phyloP scores from a whole-genome alignment of 1,140 invertebrate genomes.

The Pseudomyrmex flavicornis region DNA sequence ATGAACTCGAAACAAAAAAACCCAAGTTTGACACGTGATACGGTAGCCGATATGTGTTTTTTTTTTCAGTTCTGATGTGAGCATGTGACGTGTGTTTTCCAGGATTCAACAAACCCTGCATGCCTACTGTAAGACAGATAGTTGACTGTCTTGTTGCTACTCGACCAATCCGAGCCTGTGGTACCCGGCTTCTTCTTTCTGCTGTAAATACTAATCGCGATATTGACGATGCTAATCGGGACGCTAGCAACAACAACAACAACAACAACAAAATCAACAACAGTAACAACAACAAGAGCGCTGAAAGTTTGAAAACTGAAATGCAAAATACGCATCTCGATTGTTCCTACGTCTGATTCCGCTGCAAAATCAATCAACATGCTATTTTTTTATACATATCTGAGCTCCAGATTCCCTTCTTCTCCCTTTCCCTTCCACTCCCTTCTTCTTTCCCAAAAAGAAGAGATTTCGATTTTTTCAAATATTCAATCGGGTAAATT shows the following conservation, averaged over 20 bases:
- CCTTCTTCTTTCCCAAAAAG: neutral
- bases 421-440: too few species aligned
- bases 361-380: conserved; percentile 24
- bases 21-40: conserved; percentile 64
- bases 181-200: conserved; percentile 79
- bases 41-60: conserved; percentile 68
- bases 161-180: conserved; percentile 81
- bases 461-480: conserved; percentile 16
- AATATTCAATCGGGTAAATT: conserved; percentile 8
- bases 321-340: conserved; percentile 40
- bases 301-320: conserved; percentile 53
- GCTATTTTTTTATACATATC: conserved; percentile 32
- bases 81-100: conserved; percentile 85
- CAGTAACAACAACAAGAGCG: conserved; percentile 70
- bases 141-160: conserved; percentile 84
- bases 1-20: neutral
- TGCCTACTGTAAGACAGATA: conserved; percentile 85
- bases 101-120: conserved; percentile 84
- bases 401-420: neutral
- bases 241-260: conserved; percentile 73
- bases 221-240: conserved; percentile 77
- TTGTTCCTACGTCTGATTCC: conserved; percentile 33
- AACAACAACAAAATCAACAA: conserved; percentile 68
- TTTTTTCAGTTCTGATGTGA: conserved; percentile 79
- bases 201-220: conserved; percentile 81